Evolutionary conservation across 2,797 vertebrate species (phyloP).

Genomic region (Xenops minutus): DNA sequence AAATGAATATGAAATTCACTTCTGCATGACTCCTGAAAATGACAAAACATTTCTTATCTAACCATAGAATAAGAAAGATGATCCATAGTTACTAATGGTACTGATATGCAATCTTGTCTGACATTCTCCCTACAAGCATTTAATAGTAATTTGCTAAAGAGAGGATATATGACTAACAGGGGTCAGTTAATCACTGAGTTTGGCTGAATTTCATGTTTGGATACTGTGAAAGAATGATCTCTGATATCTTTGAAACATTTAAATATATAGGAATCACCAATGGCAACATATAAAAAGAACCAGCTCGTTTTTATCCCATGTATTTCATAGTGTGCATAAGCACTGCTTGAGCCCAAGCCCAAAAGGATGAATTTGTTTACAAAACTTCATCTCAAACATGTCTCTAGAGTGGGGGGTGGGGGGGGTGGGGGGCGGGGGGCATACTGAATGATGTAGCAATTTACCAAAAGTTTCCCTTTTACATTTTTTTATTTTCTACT

Average conservation of each 20-base stretch:
- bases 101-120: not conserved
- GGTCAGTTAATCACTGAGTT: not conserved
- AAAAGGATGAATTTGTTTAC: not conserved
- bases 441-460: not conserved
- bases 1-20: slow-evolving; percentile 1
- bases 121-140: not conserved
- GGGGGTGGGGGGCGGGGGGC: too few species aligned
- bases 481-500: not conserved
- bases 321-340: not conserved
- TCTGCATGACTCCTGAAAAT: not conserved
- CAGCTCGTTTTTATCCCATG: not conserved
- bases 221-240: not conserved
- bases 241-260: not conserved
- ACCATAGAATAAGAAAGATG: not conserved
- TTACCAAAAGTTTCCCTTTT: not conserved
- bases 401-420: fast-evolving
- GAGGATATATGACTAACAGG: not conserved
- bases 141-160: not conserved
- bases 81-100: not conserved
- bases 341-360: not conserved
- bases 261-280: not conserved
- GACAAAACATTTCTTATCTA: not conserved
- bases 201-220: not conserved
- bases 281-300: not conserved
- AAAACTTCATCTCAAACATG: not conserved